Evolutionary conservation across 2,113 vertebrate genomes (phyloP).

Genomic region (Ornithorhynchus anatinus): DNA sequence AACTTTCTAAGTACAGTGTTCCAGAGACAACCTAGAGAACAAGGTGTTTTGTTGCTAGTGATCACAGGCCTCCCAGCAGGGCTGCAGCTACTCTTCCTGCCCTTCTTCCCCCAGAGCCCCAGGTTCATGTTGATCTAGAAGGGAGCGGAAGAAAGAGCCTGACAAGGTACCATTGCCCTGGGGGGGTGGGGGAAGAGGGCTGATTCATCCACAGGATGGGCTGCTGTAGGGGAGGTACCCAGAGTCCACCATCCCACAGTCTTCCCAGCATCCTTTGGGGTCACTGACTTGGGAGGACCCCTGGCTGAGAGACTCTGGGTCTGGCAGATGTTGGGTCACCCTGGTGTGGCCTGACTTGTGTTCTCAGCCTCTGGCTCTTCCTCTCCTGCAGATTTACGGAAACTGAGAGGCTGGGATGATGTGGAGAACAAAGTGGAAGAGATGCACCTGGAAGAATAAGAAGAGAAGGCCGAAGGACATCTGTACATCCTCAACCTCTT

Average conservation of each 20-base stretch:
- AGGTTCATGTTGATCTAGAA: constrained; percentile 84
- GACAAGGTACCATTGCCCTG: too few relatives aligned
- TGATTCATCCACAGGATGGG: too few relatives aligned
- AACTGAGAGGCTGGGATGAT: constrained; percentile 73
- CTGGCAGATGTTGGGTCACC: neutral
- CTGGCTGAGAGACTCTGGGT: neutral
- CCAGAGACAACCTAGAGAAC: too few relatives aligned
- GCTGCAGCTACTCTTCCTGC: constrained; percentile 77
- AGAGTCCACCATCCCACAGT: too few relatives aligned
- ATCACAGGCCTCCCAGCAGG: constrained; percentile 83
- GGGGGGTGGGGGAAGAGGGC: too few relatives aligned
- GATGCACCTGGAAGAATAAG: constrained; percentile 80
- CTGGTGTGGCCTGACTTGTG: neutral
- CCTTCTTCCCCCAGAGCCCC: constrained; percentile 87
- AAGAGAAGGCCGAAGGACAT: constrained; percentile 75
- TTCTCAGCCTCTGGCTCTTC: neutral
- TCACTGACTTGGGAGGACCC: too few relatives aligned
- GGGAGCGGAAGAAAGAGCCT: constrained; percentile 73
- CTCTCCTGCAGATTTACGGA: constrained; percentile 70
- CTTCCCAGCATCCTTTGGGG: too few relatives aligned
- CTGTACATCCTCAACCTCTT: constrained; percentile 77
- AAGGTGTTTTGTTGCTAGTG: constrained; percentile 66
- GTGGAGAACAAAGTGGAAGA: constrained; percentile 80
- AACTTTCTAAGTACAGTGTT: too few relatives aligned
- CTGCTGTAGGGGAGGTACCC: too few relatives aligned